Evolutionary conservation across 2,113 vertebrate species (phyloP).

Genomic region (Grantiella picta): DNA sequence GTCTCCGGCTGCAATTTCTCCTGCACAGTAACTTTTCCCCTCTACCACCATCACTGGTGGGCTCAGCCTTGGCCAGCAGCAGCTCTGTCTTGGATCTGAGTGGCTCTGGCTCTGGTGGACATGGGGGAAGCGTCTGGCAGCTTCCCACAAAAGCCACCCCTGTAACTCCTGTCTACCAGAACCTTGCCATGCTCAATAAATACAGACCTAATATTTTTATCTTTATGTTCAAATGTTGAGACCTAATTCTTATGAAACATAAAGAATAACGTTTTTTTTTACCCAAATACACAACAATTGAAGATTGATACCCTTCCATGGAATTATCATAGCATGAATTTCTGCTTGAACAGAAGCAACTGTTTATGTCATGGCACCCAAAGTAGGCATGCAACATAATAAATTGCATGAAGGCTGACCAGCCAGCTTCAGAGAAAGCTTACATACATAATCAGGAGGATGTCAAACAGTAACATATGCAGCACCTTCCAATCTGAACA

Average conservation of each 20-base stretch:
- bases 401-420: neutral
- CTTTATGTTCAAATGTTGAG: neutral
- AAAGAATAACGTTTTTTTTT: neutral
- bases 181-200: neutral
- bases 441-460: neutral
- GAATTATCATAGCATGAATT: neutral
- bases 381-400: neutral
- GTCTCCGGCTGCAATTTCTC: neutral
- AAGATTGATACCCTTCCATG: neutral
- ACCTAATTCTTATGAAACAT: neutral
- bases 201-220: neutral
- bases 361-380: neutral
- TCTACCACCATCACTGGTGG: rapidly evolving
- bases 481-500: neutral
- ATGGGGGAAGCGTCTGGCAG: neutral
- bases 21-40: neutral
- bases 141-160: neutral
- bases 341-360: neutral
- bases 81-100: rapidly evolving
- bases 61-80: rapidly evolving
- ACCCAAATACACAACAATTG: neutral
- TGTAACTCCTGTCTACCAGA: neutral
- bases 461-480: neutral
- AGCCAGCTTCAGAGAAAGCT: neutral
- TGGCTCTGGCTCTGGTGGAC: rapidly evolving